These are phyloP conservation scores for Listronotus bonariensis DNA, from an alignment of 1,140 invertebrate genomes.

Conservation along the genomic window DNA sequence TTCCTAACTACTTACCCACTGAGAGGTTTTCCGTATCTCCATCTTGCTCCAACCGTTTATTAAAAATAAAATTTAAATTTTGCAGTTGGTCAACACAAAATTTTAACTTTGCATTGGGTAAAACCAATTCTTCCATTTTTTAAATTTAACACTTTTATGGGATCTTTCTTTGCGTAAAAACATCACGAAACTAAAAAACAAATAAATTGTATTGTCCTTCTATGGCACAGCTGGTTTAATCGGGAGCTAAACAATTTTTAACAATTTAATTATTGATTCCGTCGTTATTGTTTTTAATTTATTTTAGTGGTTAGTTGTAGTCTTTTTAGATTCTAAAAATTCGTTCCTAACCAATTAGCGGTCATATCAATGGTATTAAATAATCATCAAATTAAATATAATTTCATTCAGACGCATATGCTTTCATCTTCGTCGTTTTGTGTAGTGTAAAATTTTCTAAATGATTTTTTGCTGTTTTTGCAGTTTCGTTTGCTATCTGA, in stretches of 20 bases:
- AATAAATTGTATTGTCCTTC: not conserved
- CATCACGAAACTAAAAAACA: conserved; percentile 14
- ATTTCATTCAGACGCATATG: not conserved
- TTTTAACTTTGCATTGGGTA: conserved; percentile 49
- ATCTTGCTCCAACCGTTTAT: conserved; percentile 41
- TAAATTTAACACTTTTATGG: conserved; percentile 22
- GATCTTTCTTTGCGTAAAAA: conserved; percentile 21
- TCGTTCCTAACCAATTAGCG: no score
- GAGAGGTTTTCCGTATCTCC: conserved; percentile 3
- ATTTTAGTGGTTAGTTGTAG: conserved; percentile 6
- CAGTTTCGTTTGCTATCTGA: no score
- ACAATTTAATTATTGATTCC: conserved; percentile 22
- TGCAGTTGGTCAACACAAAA: conserved; percentile 52
- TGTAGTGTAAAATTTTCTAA: no score
- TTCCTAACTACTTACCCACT: conserved; percentile 4
- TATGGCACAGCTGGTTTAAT: not conserved
- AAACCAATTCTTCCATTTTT: conserved; percentile 44
- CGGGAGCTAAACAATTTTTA: not conserved
- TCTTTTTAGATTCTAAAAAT: conserved; percentile 8
- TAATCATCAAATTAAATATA: conserved; percentile 2
- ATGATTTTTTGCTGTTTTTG: no score
- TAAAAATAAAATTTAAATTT: conserved; percentile 52
- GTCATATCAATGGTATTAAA: no score
- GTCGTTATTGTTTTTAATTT: conserved; percentile 8
- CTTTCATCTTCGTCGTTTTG: no score